Base-by-base conservation (phyloP, 2,797 vertebrate genomes). In the Tokudaia tokunoshimensis region DNA sequence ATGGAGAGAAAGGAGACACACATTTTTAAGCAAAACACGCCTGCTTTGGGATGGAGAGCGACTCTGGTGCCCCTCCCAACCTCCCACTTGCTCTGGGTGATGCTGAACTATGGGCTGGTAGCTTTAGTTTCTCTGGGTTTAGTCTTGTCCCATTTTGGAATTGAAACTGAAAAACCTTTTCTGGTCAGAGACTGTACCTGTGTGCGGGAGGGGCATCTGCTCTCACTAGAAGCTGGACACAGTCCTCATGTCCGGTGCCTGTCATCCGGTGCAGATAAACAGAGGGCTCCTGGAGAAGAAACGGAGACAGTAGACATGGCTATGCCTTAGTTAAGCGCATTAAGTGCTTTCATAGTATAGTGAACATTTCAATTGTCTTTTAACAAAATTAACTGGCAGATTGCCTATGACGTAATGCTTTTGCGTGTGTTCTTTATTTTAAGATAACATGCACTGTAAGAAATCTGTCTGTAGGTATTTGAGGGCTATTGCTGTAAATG, bases 271-370 rank as follows among this genome's bases (percentile, higher is more conserved):
- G 29, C 44, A 47, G 19, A 67, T 52, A 47, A 59, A 6, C 1
- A 10, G 59, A 61, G 86, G 75, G 89, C 29, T 67, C 57, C 3
- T 1, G 61, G 86, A 0, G 6, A 94, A 81, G 76, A 94, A 96
- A 89, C 91, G n/a, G 31, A 70, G 24, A 72, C 94, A 96, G 74
- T 47, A 96, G 92, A 97, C 97, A 97, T 6, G 72, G 83, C 83
- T 95, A 81, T 88, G 82, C 59, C 52, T 94, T 96, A 65, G 96
- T 24, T 95, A 98, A 94, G 83, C 47, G 17, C 95, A 94, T 92
- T 96, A 81, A 95, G 96, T 94, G 85, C 91, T 92, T 98, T 19
- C 72, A 61, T 85, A 74, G 65, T 52, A 26, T 15, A 12, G 24
- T 52, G 55, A 81, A 52, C 41, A 24, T 72, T 65, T 19, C 63